Percentiles rank a stretch among this genome's conserved stretches.
Conservation (phyloP, 1,140 invertebrate species). For the Condylostylus longicornis region DNA sequence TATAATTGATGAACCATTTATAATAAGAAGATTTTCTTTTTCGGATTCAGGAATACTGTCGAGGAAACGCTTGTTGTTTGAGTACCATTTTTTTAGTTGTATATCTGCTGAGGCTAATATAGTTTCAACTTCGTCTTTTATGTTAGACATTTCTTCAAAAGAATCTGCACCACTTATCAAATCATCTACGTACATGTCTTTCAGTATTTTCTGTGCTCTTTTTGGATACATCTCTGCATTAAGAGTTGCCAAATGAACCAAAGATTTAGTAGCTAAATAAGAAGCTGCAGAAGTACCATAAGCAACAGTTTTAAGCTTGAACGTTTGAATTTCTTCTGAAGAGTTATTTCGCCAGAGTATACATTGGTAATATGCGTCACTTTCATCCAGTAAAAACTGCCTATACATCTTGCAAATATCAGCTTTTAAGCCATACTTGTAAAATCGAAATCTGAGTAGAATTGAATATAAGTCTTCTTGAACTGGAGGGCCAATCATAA, state of each 20-base stretch:
- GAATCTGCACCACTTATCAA: slow-evolving; percentile 25
- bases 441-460: slow-evolving; percentile 29
- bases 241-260: slow-evolving; percentile 19
- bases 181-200: slow-evolving; percentile 36
- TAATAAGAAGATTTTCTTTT: too few species aligned
- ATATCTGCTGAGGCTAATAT: too few species aligned
- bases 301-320: slow-evolving; percentile 22
- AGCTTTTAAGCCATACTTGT: slow-evolving; percentile 11
- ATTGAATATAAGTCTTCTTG: slow-evolving; percentile 13
- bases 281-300: slow-evolving; percentile 24
- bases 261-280: slow-evolving; percentile 16
- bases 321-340: slow-evolving; percentile 10
- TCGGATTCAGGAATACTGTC: too few species aligned
- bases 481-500: slow-evolving; percentile 3
- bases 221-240: slow-evolving; percentile 13
- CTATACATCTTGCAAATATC: slow-evolving; percentile 22
- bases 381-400: slow-evolving; percentile 10
- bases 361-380: slow-evolving; percentile 19
- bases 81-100: too few species aligned
- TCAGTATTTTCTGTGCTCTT: slow-evolving; percentile 13
- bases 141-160: too few species aligned
- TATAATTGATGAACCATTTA: too few species aligned
- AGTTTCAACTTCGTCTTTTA: too few species aligned
- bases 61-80: too few species aligned
- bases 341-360: slow-evolving; percentile 24